These are phyloP conservation scores for Aradus depressus DNA, from an alignment of 2,888 invertebrate genomes.

Conservation along the genomic window DNA sequence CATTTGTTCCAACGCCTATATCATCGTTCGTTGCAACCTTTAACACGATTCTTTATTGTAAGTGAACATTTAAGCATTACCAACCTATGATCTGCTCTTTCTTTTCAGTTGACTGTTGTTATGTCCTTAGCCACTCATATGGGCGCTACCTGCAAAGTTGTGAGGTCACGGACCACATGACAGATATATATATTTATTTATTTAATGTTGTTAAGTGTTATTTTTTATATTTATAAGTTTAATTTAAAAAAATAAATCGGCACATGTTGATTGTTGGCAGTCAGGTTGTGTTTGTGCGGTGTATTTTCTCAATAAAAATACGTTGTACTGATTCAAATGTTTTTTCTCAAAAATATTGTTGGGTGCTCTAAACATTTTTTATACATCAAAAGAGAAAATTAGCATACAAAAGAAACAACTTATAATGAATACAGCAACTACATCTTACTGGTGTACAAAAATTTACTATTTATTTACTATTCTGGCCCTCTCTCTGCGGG, in stretches of 20 bases:
- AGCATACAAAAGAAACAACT: not conserved
- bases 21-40: conserved; percentile 23
- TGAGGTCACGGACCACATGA: too few species aligned
- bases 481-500: not conserved
- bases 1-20: conserved; percentile 20
- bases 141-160: not conserved
- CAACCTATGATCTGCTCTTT: too few species aligned
- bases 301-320: conserved; percentile 1
- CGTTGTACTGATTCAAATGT: too few species aligned
- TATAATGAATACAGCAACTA: not conserved
- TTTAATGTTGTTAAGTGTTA: too few species aligned
- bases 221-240: too few species aligned
- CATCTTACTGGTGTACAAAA: conserved; percentile 2
- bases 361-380: too few species aligned
- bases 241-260: too few species aligned
- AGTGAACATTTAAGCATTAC: conserved; percentile 13
- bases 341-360: too few species aligned
- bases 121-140: not conserved
- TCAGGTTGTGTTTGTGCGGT: too few species aligned
- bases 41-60: conserved; percentile 25
- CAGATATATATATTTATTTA: too few species aligned
- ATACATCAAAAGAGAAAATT: conserved; percentile 7
- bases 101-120: too few species aligned
- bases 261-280: too few species aligned
- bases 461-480: not conserved